Conservation (phyloP, 2,113 vertebrate genomes). For the Aspiorhynchus laticeps region DNA sequence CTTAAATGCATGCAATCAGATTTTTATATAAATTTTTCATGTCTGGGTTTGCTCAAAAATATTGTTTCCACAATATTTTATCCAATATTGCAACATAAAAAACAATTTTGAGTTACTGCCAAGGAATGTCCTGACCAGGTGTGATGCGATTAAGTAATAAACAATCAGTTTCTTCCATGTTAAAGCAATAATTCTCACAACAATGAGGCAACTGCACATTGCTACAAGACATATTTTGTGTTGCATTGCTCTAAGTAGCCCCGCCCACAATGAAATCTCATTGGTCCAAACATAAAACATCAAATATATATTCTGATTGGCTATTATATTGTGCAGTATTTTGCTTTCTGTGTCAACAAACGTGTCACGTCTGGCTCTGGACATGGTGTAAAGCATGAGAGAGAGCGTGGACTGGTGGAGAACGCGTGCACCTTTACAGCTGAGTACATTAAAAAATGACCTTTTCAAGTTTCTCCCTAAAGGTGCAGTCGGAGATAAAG, state of each 20-base stretch:
- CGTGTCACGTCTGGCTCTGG: neutral
- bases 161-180: neutral
- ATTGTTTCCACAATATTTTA: neutral
- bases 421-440: conserved; percentile 72
- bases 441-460: conserved; percentile 86
- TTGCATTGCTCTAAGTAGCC: neutral
- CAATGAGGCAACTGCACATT: neutral
- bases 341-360: neutral
- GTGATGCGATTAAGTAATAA: neutral
- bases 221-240: neutral
- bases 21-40: neutral
- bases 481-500: conserved; percentile 99
- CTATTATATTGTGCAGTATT: neutral
- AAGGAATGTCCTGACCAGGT: neutral
- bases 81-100: neutral
- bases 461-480: conserved; percentile 88
- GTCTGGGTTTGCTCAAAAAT: neutral
- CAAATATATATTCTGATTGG: neutral
- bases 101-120: neutral
- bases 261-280: neutral
- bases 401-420: conserved; percentile 16
- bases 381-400: conserved; percentile 1
- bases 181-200: neutral
- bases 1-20: neutral
- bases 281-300: neutral